A percentile compares a stretch with the other conserved stretches of the same genome.
Evolutionary conservation across 2,797 vertebrate genomes (phyloP).

Genomic region (Schizopygopsis malacanthus): DNA sequence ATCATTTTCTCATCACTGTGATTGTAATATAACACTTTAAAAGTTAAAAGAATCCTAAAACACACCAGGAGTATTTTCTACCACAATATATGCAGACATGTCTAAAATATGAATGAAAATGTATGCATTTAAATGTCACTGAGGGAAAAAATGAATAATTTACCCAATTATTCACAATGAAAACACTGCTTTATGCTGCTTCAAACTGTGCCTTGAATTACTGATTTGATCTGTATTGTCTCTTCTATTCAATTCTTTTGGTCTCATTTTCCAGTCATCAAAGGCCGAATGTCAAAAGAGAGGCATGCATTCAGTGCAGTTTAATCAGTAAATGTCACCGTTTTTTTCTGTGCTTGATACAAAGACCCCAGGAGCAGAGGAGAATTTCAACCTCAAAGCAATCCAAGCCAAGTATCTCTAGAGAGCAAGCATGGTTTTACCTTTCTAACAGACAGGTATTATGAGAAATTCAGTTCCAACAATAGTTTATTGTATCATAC

Average conservation of each 20-base stretch:
- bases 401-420: constrained; percentile 15
- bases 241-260: constrained; percentile 27
- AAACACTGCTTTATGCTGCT: constrained; percentile 15
- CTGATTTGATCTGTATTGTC: constrained; percentile 38
- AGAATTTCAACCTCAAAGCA: constrained; percentile 18
- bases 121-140: constrained; percentile 45
- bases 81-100: constrained; percentile 30
- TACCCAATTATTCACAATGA: constrained; percentile 25
- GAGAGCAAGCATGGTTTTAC: constrained; percentile 12
- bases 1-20: background rate
- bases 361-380: constrained; percentile 23
- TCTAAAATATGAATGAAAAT: constrained; percentile 33
- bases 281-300: constrained; percentile 29
- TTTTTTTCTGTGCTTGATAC: constrained; percentile 12
- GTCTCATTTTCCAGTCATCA: constrained; percentile 12
- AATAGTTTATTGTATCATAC: background rate
- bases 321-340: constrained; percentile 33
- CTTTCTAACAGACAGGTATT: background rate
- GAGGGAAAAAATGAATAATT: constrained; percentile 45
- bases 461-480: background rate
- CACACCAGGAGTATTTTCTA: background rate
- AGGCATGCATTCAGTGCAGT: constrained; percentile 23
- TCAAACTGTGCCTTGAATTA: constrained; percentile 31
- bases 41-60: background rate
- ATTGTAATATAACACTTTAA: background rate